Evolutionary conservation across 1,140 invertebrate genomes (phyloP).

Genomic region (Hestina assimilis): DNA sequence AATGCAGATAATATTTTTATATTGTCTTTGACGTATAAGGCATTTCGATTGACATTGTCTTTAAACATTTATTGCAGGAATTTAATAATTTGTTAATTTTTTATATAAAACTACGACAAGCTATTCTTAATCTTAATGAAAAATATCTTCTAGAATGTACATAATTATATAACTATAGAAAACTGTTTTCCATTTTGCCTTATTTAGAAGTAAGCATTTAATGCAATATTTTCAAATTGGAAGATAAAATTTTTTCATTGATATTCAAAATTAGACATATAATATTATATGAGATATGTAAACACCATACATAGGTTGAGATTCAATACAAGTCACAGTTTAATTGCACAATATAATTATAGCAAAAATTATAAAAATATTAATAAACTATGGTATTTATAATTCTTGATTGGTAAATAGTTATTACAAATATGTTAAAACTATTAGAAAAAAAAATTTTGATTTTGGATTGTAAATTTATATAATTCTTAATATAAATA

Average conservation of each 20-base stretch:
- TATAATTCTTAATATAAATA: no score
- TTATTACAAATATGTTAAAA: no score
- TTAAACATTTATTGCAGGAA: constrained; percentile 18
- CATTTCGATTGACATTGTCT: constrained; percentile 39
- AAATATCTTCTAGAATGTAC: constrained; percentile 31
- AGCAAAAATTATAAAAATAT: no score
- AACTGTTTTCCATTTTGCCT: constrained; percentile 29
- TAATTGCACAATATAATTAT: not conserved
- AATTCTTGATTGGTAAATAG: no score
- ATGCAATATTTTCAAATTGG: constrained; percentile 41
- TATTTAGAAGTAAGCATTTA: constrained; percentile 53
- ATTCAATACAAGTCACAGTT: no score
- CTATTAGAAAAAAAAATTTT: no score
- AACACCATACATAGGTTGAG: no score
- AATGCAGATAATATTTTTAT: not conserved
- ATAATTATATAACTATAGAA: no score
- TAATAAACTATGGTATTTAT: no score
- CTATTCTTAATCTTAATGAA: constrained; percentile 24
- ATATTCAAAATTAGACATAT: no score
- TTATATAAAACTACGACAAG: constrained; percentile 11
- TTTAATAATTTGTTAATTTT: constrained; percentile 27
- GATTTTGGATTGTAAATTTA: no score
- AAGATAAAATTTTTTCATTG: constrained; percentile 5
- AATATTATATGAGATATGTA: no score
- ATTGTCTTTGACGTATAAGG: constrained; percentile 46